Evolutionary conservation across 2,113 vertebrate genomes (phyloP).

Genomic region (Ciconia boyciana): DNA sequence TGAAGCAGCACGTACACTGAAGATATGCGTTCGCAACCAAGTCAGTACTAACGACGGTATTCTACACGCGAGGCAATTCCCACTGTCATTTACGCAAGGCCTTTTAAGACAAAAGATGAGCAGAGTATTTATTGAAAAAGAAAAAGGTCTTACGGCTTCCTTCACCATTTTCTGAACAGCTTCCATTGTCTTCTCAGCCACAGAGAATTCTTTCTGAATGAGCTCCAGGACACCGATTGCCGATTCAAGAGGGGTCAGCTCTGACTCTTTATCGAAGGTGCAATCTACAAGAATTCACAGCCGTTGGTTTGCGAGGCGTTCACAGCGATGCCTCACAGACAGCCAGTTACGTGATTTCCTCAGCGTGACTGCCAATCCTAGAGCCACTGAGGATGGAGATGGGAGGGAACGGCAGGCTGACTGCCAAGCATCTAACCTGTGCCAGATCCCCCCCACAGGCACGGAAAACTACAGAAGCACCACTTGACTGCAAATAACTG

Average conservation of each 20-base stretch:
- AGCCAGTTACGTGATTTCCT: not conserved
- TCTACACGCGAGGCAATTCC: fast-evolving
- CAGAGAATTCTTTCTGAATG: slow-evolving; percentile 63
- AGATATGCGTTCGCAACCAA: fast-evolving
- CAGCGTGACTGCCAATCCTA: fast-evolving
- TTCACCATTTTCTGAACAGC: slow-evolving; percentile 80
- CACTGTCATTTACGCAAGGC: fast-evolving
- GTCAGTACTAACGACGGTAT: fast-evolving
- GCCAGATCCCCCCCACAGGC: not conserved
- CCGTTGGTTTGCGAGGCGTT: fast-evolving
- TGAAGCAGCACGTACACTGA: too few relatives aligned
- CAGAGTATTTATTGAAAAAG: not conserved
- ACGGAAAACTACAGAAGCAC: fast-evolving
- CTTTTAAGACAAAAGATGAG: not conserved
- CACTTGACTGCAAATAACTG: not conserved
- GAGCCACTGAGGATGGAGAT: not conserved
- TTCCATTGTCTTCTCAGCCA: slow-evolving; percentile 70
- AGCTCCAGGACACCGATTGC: slow-evolving; percentile 78
- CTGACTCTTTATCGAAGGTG: slow-evolving; percentile 73
- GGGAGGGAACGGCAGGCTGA: not conserved
- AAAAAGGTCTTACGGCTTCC: slow-evolving; percentile 72
- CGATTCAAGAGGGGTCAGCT: slow-evolving; percentile 82
- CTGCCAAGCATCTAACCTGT: fast-evolving
- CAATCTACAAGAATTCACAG: slow-evolving; percentile 69
- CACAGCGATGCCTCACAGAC: not conserved